Evolutionary conservation across 2,888 invertebrate genomes (phyloP).

Genomic region (Drosophila sordidapex): DNA sequence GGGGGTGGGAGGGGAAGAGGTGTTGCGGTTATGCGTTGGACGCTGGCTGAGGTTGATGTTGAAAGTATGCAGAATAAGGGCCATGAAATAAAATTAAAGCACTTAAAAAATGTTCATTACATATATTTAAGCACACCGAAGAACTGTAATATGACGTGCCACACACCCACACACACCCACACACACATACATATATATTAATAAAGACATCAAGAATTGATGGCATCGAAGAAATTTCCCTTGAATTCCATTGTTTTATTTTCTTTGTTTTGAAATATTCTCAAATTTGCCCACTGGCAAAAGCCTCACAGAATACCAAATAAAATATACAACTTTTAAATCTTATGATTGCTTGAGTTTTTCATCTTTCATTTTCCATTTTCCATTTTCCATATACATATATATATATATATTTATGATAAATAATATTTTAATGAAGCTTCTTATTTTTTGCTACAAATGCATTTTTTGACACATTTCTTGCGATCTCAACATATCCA

Average conservation of each 20-base stretch:
- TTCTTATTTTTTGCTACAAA: neutral
- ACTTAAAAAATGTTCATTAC: constrained; percentile 71
- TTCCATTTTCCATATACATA: neutral
- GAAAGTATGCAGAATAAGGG: constrained; percentile 23
- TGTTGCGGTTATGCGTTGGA: neutral
- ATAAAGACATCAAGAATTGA: constrained; percentile 72
- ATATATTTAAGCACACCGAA: constrained; percentile 39
- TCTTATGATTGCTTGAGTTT: neutral
- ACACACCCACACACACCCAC: constrained; percentile 10
- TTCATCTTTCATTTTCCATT: too few species aligned
- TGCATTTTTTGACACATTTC: neutral
- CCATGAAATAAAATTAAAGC: constrained; percentile 72
- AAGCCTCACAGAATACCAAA: neutral
- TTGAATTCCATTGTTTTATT: neutral
- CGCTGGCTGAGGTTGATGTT: neutral
- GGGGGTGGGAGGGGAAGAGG: neutral
- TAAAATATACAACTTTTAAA: neutral
- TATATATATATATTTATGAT: neutral
- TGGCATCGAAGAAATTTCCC: constrained; percentile 48
- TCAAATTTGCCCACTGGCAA: neutral
- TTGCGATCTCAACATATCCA: too few species aligned
- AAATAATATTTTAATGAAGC: neutral
- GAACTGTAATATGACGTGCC: neutral
- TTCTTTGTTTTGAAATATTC: neutral
- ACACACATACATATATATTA: constrained; percentile 53